Percentiles rank a stretch among this genome's conserved stretches.
Conservation (phyloP, 1,140 invertebrate genomes). For the Drosophila littoralis region DNA sequence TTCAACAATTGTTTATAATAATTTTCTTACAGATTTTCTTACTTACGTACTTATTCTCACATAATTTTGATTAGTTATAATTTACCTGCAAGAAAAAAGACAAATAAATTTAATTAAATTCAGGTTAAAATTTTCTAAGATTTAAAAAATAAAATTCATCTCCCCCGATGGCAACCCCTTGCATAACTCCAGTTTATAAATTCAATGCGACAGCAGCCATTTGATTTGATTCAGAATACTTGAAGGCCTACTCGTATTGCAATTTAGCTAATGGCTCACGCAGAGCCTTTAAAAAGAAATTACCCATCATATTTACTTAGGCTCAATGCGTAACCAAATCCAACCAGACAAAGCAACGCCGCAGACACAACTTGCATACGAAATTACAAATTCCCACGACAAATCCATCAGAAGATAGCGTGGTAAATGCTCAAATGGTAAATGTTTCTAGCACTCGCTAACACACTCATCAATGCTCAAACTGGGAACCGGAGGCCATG, state of each 20-base stretch:
- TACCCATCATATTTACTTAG: conserved; percentile 80
- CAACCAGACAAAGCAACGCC: conserved; percentile 14
- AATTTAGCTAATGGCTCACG: conserved; percentile 77
- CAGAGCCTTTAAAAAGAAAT: conserved; percentile 77
- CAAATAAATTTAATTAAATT: conserved; percentile 9
- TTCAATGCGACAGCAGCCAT: conserved; percentile 43
- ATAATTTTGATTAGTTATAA: neutral
- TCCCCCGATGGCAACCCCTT: neutral
- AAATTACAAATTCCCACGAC: conserved; percentile 79
- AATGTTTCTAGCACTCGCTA: conserved; percentile 61
- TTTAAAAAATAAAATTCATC: neutral
- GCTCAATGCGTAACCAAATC: conserved; percentile 49
- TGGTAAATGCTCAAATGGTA: conserved; percentile 33
- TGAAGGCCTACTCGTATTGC: conserved; percentile 54
- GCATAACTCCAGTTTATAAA: neutral
- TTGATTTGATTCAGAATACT: conserved; percentile 68
- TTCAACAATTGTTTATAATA: too few relatives aligned
- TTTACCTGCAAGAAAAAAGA: conserved; percentile 56
- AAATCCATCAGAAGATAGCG: conserved; percentile 62
- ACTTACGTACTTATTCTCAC: neutral
- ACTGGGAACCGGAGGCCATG: conserved; percentile 24
- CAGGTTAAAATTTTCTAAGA: neutral
- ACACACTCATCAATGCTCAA: conserved; percentile 61
- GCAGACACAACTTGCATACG: conserved; percentile 72
- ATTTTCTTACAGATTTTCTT: neutral